Evolutionary conservation across 2,797 vertebrate genomes (phyloP).

Genomic region (Heliangelus exortis): DNA sequence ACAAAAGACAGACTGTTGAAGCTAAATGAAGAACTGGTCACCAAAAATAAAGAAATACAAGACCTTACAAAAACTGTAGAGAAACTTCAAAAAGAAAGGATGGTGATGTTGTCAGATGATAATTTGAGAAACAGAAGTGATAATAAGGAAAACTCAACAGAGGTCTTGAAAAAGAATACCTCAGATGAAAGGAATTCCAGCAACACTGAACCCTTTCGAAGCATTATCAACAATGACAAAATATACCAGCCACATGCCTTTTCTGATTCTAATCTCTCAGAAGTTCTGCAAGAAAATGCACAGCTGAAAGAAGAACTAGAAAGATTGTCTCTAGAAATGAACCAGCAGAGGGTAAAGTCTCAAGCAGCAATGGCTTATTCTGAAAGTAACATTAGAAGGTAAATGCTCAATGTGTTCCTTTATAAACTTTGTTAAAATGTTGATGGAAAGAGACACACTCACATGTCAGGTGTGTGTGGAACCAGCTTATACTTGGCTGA

Average conservation of each 20-base stretch:
- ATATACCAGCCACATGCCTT: slow-evolving; percentile 83
- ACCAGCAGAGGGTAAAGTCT: slow-evolving; percentile 78
- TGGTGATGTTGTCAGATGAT: slow-evolving; percentile 78
- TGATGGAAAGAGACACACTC: background rate
- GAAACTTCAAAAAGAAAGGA: slow-evolving; percentile 88
- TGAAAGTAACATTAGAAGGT: slow-evolving; percentile 84
- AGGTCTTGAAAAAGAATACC: slow-evolving; percentile 40
- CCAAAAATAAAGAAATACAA: slow-evolving; percentile 86
- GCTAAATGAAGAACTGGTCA: slow-evolving; percentile 85
- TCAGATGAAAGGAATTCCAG: slow-evolving; percentile 23
- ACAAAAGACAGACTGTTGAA: slow-evolving; percentile 79
- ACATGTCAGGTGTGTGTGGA: background rate
- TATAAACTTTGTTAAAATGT: background rate
- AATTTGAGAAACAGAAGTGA: slow-evolving; percentile 30
- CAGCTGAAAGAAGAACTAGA: slow-evolving; percentile 80
- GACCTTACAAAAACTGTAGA: slow-evolving; percentile 90
- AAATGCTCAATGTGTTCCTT: background rate
- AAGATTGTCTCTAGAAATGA: slow-evolving; percentile 77
- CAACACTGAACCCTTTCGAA: slow-evolving; percentile 61
- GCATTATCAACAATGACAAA: slow-evolving; percentile 75
- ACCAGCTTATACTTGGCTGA: background rate
- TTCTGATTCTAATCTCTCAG: slow-evolving; percentile 80
- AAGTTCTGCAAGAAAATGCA: slow-evolving; percentile 88
- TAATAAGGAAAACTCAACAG: slow-evolving; percentile 39
- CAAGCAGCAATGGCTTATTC: slow-evolving; percentile 71